Evolutionary conservation across 1,140 invertebrate genomes (phyloP), one percentile per base, ranked within the genome.

Genomic region (Euschistus heros): DNA sequence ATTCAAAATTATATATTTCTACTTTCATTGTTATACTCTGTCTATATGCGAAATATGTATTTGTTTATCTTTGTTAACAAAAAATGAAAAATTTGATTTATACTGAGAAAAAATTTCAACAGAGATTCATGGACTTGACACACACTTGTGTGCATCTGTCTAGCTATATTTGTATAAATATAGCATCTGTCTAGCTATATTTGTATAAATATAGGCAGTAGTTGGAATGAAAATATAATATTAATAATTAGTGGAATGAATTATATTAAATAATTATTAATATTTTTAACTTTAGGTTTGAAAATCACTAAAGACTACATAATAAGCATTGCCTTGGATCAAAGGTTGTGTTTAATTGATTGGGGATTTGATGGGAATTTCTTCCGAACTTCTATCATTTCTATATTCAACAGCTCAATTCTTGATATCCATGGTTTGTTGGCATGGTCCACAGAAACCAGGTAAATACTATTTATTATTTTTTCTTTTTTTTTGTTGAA

Each of bases 371-470:
- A 57, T 24, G 54, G 54, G 10, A 57, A 57, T 15, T 57, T 24
- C 26, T 57, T 57, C 18, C 26, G 26, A 57, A 57, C 54, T 24
- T 24, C 24, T 5, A 17, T 57, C 13, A 18, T 57, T 10, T 5
- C 14, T 24, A 17, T 24, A 17, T 26, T 24, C 15, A 24, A 24
- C 2, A 24, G 4, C 24, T 18, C 54, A 0, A 24, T 57, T 24
- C 54, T 24, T 57, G 54, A 57, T 57, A 57, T 57, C 15, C 54
- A 57, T 57, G 54, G 54, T 8, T 24, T 57, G 15, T 26, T 57
- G 4, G 15, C 20, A 8, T 57, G 54, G 54, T 4, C 18, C 10
- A 50, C 5, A 50, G 47, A 22, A n/a, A 20, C 5, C 6, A 50
- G 47, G n/a, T 18, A 20, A 20, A 20, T 50, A 6, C 47, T 20